Evolutionary conservation across 2,888 invertebrate genomes (phyloP).

Genomic region (Xestia sexstrigata): DNA sequence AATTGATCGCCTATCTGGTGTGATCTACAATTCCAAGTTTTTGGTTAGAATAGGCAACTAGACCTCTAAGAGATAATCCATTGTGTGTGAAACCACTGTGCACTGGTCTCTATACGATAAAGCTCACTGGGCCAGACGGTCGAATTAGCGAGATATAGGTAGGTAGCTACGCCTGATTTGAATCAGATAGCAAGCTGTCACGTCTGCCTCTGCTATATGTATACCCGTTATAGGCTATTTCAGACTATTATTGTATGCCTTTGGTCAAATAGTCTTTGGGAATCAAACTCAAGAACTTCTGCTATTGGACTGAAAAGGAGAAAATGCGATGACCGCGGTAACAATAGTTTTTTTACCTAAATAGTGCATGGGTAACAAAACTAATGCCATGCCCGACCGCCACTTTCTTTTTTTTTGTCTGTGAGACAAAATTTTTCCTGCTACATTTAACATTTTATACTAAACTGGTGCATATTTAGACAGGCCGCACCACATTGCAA

Average conservation of each 20-base stretch:
- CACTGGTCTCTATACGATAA: neutral
- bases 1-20: too few species aligned
- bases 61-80: neutral
- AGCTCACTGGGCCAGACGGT: conserved; percentile 20
- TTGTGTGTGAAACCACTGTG: conserved; percentile 10
- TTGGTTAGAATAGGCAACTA: neutral
- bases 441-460: neutral
- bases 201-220: neutral
- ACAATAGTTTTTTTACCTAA: neutral
- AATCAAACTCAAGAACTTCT: neutral
- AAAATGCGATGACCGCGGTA: neutral
- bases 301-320: neutral
- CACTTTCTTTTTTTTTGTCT: neutral
- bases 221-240: neutral
- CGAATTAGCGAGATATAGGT: neutral
- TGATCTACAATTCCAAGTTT: neutral
- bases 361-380: too few species aligned
- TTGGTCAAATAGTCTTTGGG: neutral
- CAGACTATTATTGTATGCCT: neutral
- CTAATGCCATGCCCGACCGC: too few species aligned
- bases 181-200: conserved; percentile 8
- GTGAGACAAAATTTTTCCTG: neutral
- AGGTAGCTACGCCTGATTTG: conserved; percentile 20
- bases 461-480: neutral
- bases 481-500: neutral